Base-by-base conservation (phyloP, 1,140 invertebrate genomes). In the Idris sp. region DNA sequence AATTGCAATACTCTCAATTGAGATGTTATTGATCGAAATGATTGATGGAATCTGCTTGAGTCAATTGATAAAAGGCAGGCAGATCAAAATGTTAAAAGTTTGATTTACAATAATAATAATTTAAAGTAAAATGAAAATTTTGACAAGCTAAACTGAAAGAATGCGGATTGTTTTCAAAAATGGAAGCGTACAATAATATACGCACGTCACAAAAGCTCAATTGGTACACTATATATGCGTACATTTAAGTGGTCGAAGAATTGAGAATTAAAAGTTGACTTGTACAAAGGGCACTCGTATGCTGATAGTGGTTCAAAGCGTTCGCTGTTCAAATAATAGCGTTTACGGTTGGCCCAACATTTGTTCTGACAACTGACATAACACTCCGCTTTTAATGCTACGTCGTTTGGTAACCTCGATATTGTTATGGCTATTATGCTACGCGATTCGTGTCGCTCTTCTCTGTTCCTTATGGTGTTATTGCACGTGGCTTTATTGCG, bases 301-400 rank as follows among this genome's bases (percentile, higher is more conserved):
- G 46, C 6, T 31, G 46, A 61, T 71, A 38, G 46, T 54, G 44
- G 46, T 40, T 36, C 6, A 30, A 46, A 46, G 54, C 69, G 40
- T 73, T 73, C 58, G 71, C 33, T 35, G 43, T 67, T 48, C n/a
- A 38, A 36, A 48, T 74, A 74, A 67, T 61, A 26, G 61, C 61
- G 40, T 48, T 74, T 67, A 61, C 36, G 46, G 53, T 48, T 41
- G 40, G 30, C 31, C 33, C 18, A 35, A 58, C 68, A 54, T 72
- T 72, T 36, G 43, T 18, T 48, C 26, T 15, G 22, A 2, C 16
- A 16, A 11, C 13, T 28, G 41, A 43, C 19, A n/a, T n/a, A n/a
- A n/a, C 19, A 22, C 19, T 22, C 10, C n/a, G 8, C 35, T 2
- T 13, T 11, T n/a, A 64, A 53, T n/a, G 9, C 4, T 15, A 8